Base-by-base conservation (phyloP, 2,888 invertebrate species). In the Aspidapion aeneum region DNA sequence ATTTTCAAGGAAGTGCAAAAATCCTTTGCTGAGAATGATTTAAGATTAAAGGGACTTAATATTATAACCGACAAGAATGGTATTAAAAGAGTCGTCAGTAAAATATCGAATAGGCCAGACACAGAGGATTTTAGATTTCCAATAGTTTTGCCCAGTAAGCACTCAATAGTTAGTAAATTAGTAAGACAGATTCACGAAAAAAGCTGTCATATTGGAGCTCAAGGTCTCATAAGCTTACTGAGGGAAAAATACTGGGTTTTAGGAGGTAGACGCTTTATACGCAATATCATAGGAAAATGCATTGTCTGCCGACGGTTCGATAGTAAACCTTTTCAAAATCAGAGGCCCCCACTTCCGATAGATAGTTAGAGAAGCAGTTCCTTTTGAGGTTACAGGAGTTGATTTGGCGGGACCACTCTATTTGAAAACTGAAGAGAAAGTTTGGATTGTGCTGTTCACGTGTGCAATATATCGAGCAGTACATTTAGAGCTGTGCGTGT, bases 401-500 rank as follows among this genome's bases (percentile, higher is more conserved):
- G 78, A 79, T 64, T 70, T 79, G 50, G 72, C 74, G 2, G 80
- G 80, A 0, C 79, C 80, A 0, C 54, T 80, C 16, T 66, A 59
- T 21, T 63, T 77, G 3, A 73, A 66, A 55, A 69, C 63, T 22
- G 69, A 71, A 7, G 52, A 65, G 18, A 74, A 76, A 59, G 70
- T 66, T 2, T 79, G 75, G 73, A 70, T 80, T 2, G 68, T 71
- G 18, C 48, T 81, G 1, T 75, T 74, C 62, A 80, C 79, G 0
- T 81, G 80, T 70, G 75, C 79, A 1, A 69, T 77, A 0, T 78
- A 76, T 49, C 70, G 77, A 3, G 74, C 74, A 0, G 68, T 80
- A 9, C 78, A 79, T 66, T 66, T 81, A 17, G 80, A 80, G 66
- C 20, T 77, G 2, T 70, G 76, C 1, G 64, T 56, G 0, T 68